These are phyloP conservation scores for Psittacula derbiana DNA, from an alignment of 2,797 vertebrate genomes.

Conservation along the genomic window DNA sequence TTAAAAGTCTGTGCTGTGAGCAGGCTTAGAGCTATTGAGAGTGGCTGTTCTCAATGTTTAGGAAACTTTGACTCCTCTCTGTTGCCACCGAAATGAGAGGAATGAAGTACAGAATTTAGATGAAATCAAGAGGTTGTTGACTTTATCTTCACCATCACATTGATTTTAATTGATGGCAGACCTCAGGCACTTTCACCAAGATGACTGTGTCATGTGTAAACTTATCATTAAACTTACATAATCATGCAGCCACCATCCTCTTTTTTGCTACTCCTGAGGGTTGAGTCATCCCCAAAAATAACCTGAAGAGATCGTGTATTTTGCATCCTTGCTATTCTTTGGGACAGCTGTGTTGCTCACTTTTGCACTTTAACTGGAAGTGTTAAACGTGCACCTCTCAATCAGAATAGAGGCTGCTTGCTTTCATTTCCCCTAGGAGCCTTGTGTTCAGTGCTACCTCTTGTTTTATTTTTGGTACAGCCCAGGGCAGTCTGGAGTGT, in stretches of 20 bases:
- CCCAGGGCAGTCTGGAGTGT: neutral
- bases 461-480: neutral
- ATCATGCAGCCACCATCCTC: neutral
- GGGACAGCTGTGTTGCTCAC: neutral
- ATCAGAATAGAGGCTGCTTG: neutral
- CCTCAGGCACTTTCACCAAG: neutral
- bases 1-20: neutral
- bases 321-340: neutral
- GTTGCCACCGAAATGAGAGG: neutral
- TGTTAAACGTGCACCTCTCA: neutral
- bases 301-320: neutral
- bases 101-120: neutral
- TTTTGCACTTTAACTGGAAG: neutral
- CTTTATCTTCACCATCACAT: neutral
- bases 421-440: neutral
- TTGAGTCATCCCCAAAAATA: constrained; percentile 24
- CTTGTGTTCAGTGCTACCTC: neutral
- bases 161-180: neutral
- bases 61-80: neutral
- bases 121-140: neutral
- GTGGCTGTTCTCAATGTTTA: neutral
- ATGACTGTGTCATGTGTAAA: neutral
- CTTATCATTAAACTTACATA: neutral
- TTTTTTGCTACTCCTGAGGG: neutral
- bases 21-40: neutral